phyloP scores from a whole-genome alignment of 2,113 vertebrate species.

The Cephalopholis sonnerati region DNA sequence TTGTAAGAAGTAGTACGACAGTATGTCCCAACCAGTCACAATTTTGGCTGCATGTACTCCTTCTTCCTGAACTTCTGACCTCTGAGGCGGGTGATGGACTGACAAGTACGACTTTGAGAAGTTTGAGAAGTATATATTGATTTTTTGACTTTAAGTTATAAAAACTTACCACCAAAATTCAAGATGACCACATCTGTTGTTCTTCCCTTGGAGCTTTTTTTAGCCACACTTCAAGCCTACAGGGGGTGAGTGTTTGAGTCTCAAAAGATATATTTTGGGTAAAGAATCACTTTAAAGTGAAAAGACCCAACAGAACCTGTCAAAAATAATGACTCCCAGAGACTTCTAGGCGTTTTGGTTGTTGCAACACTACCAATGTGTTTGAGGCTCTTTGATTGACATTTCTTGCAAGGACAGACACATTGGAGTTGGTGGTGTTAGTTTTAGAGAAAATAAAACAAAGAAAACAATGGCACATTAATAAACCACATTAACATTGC shows the following conservation, averaged over 20 bases:
- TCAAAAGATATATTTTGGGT: conserved; percentile 44
- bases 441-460: conserved; percentile 21
- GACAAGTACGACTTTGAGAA: conserved; percentile 2
- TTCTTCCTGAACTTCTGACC: not conserved
- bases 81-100: not conserved
- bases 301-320: conserved; percentile 21
- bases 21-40: not conserved
- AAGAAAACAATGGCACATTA: not conserved
- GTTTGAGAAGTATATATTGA: conserved; percentile 5
- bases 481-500: conserved; percentile 5
- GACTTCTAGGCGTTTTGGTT: conserved; percentile 14
- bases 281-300: conserved; percentile 34
- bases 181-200: conserved; percentile 21
- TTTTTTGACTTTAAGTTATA: conserved; percentile 5
- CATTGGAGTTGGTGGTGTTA: not conserved
- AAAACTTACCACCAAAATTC: conserved; percentile 15
- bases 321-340: conserved; percentile 43
- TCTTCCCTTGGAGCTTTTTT: conserved; percentile 35
- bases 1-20: not conserved
- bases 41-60: not conserved
- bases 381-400: conserved; percentile 30
- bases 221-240: conserved; percentile 32
- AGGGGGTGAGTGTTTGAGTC: conserved; percentile 27
- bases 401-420: conserved; percentile 14
- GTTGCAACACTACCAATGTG: conserved; percentile 2